Percentiles rank a stretch among this genome's conserved stretches.
Conservation (phyloP, 2,113 vertebrate genomes). For the Synodontis membranacea region DNA sequence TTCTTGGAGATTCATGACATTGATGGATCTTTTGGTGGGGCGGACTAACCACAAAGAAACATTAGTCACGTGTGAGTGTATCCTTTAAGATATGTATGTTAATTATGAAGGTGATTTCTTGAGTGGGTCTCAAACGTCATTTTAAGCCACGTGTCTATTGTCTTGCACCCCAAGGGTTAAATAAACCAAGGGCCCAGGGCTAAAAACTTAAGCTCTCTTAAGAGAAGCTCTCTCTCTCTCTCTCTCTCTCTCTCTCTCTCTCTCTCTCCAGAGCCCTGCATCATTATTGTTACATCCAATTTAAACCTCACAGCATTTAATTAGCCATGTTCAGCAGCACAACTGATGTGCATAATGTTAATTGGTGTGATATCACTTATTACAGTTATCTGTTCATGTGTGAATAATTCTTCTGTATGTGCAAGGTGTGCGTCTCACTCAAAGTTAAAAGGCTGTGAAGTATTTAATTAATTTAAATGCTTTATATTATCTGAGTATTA, state of each 20-base stretch:
- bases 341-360: slow-evolving; percentile 58
- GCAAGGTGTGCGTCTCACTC: slow-evolving; percentile 41
- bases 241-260: slow-evolving; percentile 4
- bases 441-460: slow-evolving; percentile 37
- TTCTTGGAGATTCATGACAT: background rate
- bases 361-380: slow-evolving; percentile 55
- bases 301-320: slow-evolving; percentile 52
- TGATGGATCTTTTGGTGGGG: background rate
- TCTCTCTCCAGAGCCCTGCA: slow-evolving; percentile 26
- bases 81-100: background rate
- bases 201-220: background rate
- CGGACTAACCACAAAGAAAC: background rate
- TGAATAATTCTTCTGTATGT: slow-evolving; percentile 41
- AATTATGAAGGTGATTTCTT: background rate
- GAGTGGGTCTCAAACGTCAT: slow-evolving; percentile 1
- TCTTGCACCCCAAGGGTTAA: slow-evolving; percentile 4
- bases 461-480: slow-evolving; percentile 23
- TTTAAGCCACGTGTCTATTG: background rate
- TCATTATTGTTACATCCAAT: slow-evolving; percentile 56
- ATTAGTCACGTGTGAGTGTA: background rate
- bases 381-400: slow-evolving; percentile 40
- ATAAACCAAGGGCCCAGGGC: background rate
- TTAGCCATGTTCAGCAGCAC: slow-evolving; percentile 52
- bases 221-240: slow-evolving; percentile 17
- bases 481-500: slow-evolving; percentile 5